These are phyloP conservation scores for Seriola rivoliana DNA, from an alignment of 2,113 vertebrate species.

Conservation along the genomic window DNA sequence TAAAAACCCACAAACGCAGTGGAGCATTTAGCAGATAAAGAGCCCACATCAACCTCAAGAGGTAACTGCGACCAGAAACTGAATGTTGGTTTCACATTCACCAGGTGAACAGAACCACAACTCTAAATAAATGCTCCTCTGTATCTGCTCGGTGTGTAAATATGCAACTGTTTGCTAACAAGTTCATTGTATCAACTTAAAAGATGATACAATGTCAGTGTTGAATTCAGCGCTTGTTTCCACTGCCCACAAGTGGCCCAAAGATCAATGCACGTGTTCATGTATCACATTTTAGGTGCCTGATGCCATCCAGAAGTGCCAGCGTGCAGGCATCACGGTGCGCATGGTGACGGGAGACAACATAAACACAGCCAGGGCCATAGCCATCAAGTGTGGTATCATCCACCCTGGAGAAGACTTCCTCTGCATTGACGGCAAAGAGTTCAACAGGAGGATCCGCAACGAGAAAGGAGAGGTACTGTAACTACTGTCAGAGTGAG, in stretches of 20 bases:
- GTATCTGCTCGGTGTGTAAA: neutral
- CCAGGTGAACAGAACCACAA: neutral
- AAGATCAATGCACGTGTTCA: neutral
- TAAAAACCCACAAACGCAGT: too few relatives aligned
- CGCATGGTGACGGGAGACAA: constrained; percentile 99
- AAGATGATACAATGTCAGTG: neutral
- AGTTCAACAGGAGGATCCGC: constrained; percentile 98
- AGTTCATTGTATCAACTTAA: neutral
- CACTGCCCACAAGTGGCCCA: neutral
- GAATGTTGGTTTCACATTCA: neutral
- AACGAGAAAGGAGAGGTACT: constrained; percentile 97
- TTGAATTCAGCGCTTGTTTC: neutral
- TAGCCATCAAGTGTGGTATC: constrained; percentile 98
- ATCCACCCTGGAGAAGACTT: constrained; percentile 98
- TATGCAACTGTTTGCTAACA: neutral
- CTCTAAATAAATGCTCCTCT: too few relatives aligned
- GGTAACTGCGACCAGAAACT: too few relatives aligned
- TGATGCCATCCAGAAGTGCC: constrained; percentile 96
- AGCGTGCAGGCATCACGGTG: constrained; percentile 97
- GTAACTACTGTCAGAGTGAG: constrained; percentile 55
- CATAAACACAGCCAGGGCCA: constrained; percentile 98
- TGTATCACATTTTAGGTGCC: constrained; percentile 87
- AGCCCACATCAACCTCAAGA: neutral
- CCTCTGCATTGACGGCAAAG: constrained; percentile 97
- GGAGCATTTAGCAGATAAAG: neutral